Evolutionary conservation across 2,113 vertebrate genomes (phyloP).

Genomic region (Albula glossodonta): DNA sequence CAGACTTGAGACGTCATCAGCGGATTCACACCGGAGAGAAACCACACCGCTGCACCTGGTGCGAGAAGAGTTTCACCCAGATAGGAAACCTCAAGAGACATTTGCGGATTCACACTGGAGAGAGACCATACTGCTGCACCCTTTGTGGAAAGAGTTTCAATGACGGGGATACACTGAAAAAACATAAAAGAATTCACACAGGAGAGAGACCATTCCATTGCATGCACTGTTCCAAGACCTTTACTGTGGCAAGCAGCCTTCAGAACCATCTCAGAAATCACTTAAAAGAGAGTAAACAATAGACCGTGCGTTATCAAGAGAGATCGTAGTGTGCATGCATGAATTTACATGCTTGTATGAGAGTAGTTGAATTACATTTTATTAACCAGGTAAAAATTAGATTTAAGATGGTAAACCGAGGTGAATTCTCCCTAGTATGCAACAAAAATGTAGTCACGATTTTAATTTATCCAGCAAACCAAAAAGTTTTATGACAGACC

Average conservation of each 20-base stretch:
- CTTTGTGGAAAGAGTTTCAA: constrained; percentile 29
- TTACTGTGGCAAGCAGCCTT: constrained; percentile 46
- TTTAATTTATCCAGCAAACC: not conserved
- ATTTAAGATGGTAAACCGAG: constrained; percentile 8
- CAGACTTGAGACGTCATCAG: constrained; percentile 71
- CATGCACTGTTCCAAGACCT: constrained; percentile 58
- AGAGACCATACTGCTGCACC: constrained; percentile 67
- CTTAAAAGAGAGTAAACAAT: not conserved
- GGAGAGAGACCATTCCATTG: constrained; percentile 27
- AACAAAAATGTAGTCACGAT: not conserved
- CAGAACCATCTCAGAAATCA: constrained; percentile 37
- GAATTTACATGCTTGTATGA: not conserved
- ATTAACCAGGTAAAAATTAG: not conserved
- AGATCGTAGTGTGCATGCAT: not conserved
- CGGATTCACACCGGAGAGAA: constrained; percentile 74
- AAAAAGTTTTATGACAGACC: not conserved
- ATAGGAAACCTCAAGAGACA: constrained; percentile 70
- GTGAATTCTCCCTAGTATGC: not conserved
- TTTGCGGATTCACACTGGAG: constrained; percentile 69
- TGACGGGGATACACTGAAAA: constrained; percentile 25
- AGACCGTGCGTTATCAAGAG: not conserved
- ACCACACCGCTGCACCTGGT: constrained; percentile 72
- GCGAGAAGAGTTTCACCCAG: constrained; percentile 74
- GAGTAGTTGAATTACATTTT: not conserved
- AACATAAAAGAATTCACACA: constrained; percentile 21